A percentile compares a stretch with the other conserved stretches of the same genome.
phyloP scores from a whole-genome alignment of 2,113 vertebrate species.

The Haemorhous mexicanus region DNA sequence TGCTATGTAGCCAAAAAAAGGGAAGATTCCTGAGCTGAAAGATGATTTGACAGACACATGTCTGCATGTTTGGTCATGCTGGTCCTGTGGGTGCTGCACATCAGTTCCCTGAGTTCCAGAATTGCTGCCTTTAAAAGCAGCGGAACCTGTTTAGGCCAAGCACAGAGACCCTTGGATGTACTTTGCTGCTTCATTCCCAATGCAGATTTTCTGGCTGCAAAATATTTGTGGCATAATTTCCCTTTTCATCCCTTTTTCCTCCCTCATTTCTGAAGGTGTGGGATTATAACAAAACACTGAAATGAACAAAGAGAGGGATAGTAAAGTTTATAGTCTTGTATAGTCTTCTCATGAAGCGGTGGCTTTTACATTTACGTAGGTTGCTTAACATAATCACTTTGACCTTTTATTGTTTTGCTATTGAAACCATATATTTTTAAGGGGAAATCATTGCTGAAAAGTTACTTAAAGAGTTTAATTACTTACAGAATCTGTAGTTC shows the following conservation, averaged over 20 bases:
- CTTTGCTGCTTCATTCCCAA: background rate
- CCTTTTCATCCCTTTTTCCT: background rate
- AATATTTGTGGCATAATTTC: background rate
- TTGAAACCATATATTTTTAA: background rate
- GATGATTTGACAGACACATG: background rate
- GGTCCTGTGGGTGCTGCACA: background rate
- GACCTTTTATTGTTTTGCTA: background rate
- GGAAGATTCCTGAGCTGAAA: background rate
- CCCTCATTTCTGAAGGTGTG: background rate
- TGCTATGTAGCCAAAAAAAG: background rate
- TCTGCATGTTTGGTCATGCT: rapidly evolving
- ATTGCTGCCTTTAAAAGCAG: background rate
- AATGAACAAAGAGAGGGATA: background rate
- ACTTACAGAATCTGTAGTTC: background rate
- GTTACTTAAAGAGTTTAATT: background rate
- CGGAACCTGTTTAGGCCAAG: background rate
- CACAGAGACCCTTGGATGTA: background rate
- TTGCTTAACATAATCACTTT: background rate
- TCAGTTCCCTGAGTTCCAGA: background rate
- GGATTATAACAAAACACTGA: background rate
- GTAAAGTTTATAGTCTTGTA: background rate
- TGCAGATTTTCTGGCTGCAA: background rate
- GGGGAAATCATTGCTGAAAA: background rate
- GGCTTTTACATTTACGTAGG: background rate
- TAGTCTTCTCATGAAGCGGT: background rate